A percentile compares a stretch with the other conserved stretches of the same genome.
Evolutionary conservation across 2,113 vertebrate genomes (phyloP).

Genomic region (Pavo muticus): DNA sequence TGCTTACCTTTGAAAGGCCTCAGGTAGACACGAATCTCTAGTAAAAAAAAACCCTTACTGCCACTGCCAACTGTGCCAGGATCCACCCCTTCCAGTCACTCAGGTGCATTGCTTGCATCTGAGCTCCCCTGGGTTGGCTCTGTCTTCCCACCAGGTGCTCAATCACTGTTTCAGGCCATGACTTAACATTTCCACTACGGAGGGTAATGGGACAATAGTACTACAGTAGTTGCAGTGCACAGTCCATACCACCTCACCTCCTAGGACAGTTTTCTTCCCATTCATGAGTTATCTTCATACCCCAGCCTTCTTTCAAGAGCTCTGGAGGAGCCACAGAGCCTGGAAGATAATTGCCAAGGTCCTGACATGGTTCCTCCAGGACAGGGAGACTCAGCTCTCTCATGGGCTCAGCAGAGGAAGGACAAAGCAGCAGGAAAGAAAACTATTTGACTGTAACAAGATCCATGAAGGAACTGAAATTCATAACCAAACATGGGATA

Average conservation of each 20-base stretch:
- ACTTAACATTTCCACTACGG: no score
- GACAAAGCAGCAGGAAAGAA: neutral
- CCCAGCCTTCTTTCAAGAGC: neutral
- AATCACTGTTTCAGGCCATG: no score
- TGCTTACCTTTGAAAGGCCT: no score
- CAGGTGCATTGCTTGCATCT: no score
- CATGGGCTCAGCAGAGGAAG: neutral
- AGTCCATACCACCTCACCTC: fast-evolving
- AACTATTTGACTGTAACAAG: neutral
- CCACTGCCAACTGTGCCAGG: no score
- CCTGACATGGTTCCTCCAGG: neutral
- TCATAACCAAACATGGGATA: neutral
- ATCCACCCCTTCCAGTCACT: no score
- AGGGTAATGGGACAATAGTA: neutral
- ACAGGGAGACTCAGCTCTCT: neutral
- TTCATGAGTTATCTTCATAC: neutral
- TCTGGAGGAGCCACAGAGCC: neutral
- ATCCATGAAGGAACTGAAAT: neutral
- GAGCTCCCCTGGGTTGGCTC: no score
- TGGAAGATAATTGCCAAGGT: neutral
- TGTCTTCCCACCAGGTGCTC: no score
- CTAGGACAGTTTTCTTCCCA: neutral
- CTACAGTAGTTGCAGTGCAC: fast-evolving
- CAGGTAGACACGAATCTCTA: no score
- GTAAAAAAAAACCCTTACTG: no score